Conservation (phyloP, 2,888 invertebrate genomes). For the Ashinkailepas kermadecensis region DNA sequence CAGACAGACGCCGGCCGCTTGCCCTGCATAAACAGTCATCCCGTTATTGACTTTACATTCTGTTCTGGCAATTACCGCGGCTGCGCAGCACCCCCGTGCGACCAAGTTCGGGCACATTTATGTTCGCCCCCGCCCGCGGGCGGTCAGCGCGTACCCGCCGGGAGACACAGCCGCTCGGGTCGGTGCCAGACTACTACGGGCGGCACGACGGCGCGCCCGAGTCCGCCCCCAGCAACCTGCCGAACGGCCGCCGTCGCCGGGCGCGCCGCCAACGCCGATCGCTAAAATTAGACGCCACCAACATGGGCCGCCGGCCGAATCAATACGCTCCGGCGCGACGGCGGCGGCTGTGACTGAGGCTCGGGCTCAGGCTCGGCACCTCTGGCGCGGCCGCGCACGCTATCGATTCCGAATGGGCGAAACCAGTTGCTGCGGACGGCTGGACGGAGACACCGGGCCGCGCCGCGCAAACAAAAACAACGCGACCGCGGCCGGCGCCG, state of each 20-base stretch:
- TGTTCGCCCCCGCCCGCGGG: background rate
- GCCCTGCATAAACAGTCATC: background rate
- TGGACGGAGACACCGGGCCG: background rate
- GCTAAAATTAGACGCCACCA: conserved; percentile 19
- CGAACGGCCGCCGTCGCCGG: background rate
- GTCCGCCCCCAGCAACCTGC: too few species aligned
- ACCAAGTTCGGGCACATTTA: background rate
- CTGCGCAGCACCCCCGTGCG: background rate
- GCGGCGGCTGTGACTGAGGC: conserved; percentile 18
- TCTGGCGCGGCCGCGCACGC: background rate
- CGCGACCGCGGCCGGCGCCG: background rate
- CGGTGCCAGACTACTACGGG: background rate
- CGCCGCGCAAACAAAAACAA: conserved; percentile 13
- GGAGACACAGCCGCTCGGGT: too few species aligned
- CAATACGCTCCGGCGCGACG: conserved; percentile 18
- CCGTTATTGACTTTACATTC: conserved; percentile 2
- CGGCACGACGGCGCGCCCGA: background rate
- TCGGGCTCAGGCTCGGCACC: background rate
- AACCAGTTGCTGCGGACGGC: background rate
- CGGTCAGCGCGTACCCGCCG: too few species aligned
- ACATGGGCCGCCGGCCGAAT: conserved; percentile 15
- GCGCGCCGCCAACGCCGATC: background rate
- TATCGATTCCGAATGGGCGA: background rate
- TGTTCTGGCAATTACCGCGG: background rate
- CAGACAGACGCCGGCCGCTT: too few species aligned